Base-by-base conservation (phyloP, 2,797 vertebrate genomes). In the Nothura maculosa region DNA sequence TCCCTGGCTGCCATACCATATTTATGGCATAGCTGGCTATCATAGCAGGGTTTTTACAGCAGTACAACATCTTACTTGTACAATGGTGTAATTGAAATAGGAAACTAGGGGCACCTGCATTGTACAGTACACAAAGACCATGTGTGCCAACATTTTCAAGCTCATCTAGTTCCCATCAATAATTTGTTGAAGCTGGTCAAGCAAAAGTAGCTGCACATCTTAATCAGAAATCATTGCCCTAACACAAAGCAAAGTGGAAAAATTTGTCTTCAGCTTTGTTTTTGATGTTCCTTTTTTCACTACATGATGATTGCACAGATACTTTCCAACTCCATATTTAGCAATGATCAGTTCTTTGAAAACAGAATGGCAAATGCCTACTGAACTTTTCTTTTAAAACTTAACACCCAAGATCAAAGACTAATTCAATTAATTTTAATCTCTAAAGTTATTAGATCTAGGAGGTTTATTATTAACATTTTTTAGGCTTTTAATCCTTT, bases 401-500 rank as follows among this genome's bases (percentile, higher is more conserved):
- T 81, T 93, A 96, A 95, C 81, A 95, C 55, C 58, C 78, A 82
- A 94, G 92, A 97, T 96, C 94, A 97, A 96, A 97, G 92, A 94
- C 89, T 96, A 96, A 97, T 97, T 97, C 93, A 96, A 97, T 96
- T 97, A 96, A 95, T 94, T 95, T 70, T 96, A 96, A 97, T 97
- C 94, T 95, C 88, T 86, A 67, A 96, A 96, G 81, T 95, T 96
- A 95, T 94, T 96, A 94, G 88, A 96, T 94, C 87, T 94, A 30
- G 55, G 34, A 63, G n/a, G 52, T 89, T 96, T 96, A 95, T 93
- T 89, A 94, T 95, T 82, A 95, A 93, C 30, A 62, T 64, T 95
- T 97, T 96, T 91, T 91, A 90, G 96, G 91, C 86, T 94, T 95
- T 97, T 97, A 97, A 97, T 96, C 95, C 93, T 94, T 94, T 89